Evolutionary conservation across 2,888 invertebrate species (phyloP), one percentile per base, ranked within the genome.

Genomic region (Eudasyphora cyanicolor): DNA sequence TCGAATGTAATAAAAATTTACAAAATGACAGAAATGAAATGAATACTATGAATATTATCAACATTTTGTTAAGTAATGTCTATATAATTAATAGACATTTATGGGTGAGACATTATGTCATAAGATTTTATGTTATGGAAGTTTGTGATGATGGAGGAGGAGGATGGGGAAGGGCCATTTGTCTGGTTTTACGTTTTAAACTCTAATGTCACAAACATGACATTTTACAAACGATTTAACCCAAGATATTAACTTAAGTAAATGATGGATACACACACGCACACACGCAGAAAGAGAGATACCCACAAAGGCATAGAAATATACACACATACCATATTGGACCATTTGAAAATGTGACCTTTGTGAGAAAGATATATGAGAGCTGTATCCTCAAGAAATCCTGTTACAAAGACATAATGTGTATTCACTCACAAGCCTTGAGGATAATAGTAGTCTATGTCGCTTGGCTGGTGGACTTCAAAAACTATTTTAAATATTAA

Each of bases 221-320:
- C 71, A 76, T 71, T 81, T 81, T 27, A 69, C 76, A 76, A 76
- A 73, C 71, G 76, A 81, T 81, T 81, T 73, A 76, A 81, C 67
- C 38, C 54, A 71, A 81, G 32, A 71, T 51, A 60, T 71, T 42
- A 76, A 38, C 71, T 54, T 42, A 49, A 49, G 49, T 19, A 49
- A 49, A 49, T 49, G 49, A 19, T 32, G 42, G 64, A 71, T 42
- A 71, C 29, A 64, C 71, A 49, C 42, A 54, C 29, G 35, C 70
- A 35, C 49, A 29, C n/a, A n/a, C n/a, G n/a, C n/a, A n/a, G n/a
- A n/a, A n/a, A n/a, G n/a, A n/a, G n/a, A n/a, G n/a, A n/a, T n/a
- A 38, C 21, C 17, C 42, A 60, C 38, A 29, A 17, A 12, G 0
- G 14, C n/a, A 32, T 21, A 29, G 12, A 60, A 14, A 60, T 32